These are phyloP conservation scores for Cremastobaeus sp. DNA, from an alignment of 2,888 invertebrate species.

Conservation along the genomic window DNA sequence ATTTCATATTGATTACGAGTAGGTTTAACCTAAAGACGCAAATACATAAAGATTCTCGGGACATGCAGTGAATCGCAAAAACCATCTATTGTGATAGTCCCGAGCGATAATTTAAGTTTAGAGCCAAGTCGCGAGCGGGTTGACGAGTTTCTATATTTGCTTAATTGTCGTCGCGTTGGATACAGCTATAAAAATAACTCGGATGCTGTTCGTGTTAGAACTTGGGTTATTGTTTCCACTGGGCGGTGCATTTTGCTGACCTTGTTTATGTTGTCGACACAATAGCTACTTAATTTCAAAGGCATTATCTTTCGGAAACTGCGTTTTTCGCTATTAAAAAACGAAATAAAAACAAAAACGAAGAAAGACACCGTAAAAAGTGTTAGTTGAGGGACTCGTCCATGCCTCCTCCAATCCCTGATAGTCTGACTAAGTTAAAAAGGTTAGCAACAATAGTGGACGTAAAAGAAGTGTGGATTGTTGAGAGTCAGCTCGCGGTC, in stretches of 20 bases:
- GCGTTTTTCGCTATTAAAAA: conserved; percentile 19
- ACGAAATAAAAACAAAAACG: not conserved
- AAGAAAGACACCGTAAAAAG: conserved; percentile 10
- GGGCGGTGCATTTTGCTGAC: not conserved
- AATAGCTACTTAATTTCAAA: conserved; percentile 18
- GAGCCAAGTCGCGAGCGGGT: too few relatives aligned
- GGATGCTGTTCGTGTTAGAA: too few relatives aligned
- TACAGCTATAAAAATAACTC: too few relatives aligned
- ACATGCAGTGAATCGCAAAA: too few relatives aligned
- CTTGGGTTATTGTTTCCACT: too few relatives aligned
- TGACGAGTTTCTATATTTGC: too few relatives aligned
- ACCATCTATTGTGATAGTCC: too few relatives aligned
- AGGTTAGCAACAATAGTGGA: conserved; percentile 40
- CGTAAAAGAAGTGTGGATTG: conserved; percentile 42
- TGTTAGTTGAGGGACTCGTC: conserved; percentile 5
- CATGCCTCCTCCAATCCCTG: conserved; percentile 19
- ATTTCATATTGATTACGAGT: conserved; percentile 53
- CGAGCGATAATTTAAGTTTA: conserved; percentile 43
- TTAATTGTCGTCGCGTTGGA: too few relatives aligned
- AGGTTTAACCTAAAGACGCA: conserved; percentile 49
- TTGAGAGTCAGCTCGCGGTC: conserved; percentile 43
- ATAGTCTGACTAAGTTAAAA: conserved; percentile 44
- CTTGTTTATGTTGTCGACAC: conserved; percentile 7
- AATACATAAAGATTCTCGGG: too few relatives aligned
- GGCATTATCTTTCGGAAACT: not conserved